These are phyloP conservation scores for Apis mellifera DNA, from an alignment of 1,140 invertebrate species.

Conservation along the genomic window DNA sequence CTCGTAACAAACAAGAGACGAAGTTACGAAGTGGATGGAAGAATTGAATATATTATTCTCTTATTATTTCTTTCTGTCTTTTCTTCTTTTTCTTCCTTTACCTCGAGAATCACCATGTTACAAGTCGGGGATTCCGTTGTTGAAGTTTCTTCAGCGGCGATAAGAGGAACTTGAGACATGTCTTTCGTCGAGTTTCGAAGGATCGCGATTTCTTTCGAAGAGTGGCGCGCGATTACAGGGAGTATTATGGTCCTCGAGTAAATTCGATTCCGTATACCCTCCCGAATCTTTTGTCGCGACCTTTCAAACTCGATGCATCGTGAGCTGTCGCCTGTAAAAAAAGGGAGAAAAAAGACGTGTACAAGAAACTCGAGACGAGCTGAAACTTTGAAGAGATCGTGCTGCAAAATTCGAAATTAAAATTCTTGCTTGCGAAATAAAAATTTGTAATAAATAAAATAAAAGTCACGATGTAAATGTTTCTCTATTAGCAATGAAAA, in stretches of 20 bases:
- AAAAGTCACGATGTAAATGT: too few species aligned
- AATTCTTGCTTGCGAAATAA: background rate
- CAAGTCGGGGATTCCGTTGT: constrained; percentile 14
- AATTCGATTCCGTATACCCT: constrained; percentile 48
- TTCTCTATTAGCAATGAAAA: too few species aligned
- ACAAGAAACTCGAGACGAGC: constrained; percentile 4
- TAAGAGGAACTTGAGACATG: constrained; percentile 65
- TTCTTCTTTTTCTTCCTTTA: constrained; percentile 8
- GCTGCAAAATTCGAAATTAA: background rate
- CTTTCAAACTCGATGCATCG: constrained; percentile 55
- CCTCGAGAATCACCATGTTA: constrained; percentile 70
- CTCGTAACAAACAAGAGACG: too few species aligned
- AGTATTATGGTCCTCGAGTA: constrained; percentile 46
- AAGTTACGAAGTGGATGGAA: too few species aligned
- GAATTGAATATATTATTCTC: background rate
- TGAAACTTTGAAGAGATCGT: background rate
- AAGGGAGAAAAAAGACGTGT: background rate
- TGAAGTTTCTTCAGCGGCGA: constrained; percentile 28
- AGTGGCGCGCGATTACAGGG: constrained; percentile 22
- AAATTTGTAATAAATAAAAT: too few species aligned
- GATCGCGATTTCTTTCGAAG: constrained; percentile 2
- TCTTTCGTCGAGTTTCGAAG: background rate
- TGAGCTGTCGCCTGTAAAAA: constrained; percentile 46
- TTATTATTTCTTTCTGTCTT: background rate
- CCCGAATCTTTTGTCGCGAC: constrained; percentile 44